Evolutionary conservation across 2,888 invertebrate genomes (phyloP).

Genomic region (Neocrepidodera transversa): DNA sequence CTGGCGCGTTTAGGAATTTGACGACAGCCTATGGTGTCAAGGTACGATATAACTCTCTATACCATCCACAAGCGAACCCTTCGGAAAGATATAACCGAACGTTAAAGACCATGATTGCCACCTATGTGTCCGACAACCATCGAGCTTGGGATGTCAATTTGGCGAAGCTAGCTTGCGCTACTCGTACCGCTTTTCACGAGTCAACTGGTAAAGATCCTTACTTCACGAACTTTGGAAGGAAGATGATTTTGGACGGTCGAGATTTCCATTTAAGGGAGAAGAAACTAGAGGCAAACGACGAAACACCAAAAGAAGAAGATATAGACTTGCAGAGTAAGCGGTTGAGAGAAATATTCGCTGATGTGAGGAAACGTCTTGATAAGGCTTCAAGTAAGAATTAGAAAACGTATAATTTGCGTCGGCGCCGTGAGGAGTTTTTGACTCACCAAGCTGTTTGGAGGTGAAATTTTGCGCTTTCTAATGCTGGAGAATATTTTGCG

Average conservation of each 20-base stretch:
- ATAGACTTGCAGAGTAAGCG: background rate
- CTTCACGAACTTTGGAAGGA: too few species aligned
- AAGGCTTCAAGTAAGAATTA: slow-evolving; percentile 26
- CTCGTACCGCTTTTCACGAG: slow-evolving; percentile 11
- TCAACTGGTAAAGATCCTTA: too few species aligned
- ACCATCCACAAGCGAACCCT: slow-evolving; percentile 27
- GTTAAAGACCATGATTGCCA: too few species aligned
- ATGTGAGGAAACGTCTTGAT: slow-evolving; percentile 20
- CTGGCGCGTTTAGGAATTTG: too few species aligned
- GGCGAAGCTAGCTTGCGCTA: slow-evolving; percentile 18
- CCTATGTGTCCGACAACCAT: too few species aligned
- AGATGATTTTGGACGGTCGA: too few species aligned
- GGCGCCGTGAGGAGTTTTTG: slow-evolving; percentile 16
- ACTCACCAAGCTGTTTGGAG: slow-evolving; percentile 15
- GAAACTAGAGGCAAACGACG: background rate
- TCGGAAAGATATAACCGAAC: too few species aligned
- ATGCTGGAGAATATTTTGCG: too few species aligned
- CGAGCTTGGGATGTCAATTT: slow-evolving; percentile 22
- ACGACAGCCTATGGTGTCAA: too few species aligned
- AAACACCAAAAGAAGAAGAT: background rate
- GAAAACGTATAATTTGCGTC: slow-evolving; percentile 29
- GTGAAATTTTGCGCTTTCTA: too few species aligned
- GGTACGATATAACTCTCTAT: too few species aligned
- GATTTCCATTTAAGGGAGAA: too few species aligned
- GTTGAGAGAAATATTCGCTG: slow-evolving; percentile 7